Evolutionary conservation across 2,797 vertebrate genomes (phyloP), one percentile per base, ranked within the genome.

Genomic region (Mus minutoides): DNA sequence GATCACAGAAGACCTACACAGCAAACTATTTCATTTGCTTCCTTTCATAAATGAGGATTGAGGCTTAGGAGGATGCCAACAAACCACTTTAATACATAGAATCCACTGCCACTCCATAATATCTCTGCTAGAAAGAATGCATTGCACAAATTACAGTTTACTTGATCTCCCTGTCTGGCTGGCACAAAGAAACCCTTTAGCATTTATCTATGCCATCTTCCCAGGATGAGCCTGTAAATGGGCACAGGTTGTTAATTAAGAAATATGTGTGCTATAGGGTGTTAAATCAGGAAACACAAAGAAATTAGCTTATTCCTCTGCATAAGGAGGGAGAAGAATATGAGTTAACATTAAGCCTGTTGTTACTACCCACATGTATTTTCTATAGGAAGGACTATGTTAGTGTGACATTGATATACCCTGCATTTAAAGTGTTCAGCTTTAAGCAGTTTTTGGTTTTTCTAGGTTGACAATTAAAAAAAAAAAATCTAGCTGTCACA

Each of bases 381-480:
- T 4, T 40, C 49, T 67, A 91, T n/a, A 4, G 73, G 3, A 34
- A 34, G 37, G 8, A 77, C 43, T 88, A 56, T 64, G 13, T 56
- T 79, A 29, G 17, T 58, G 40, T 67, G 49, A 78, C 8, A 60
- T 64, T 19, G 4, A 62, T 49, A 6, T 29, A 71, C 8, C 26
- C 5, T 89, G 2, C 31, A 43, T 95, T 78, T 75, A 5, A 87
- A 46, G n/a, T 67, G 21, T 46, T 93, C 69, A 92, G 3, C 10
- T 84, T 89, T 77, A 69, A 73, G 34, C 4, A 86, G 31, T 52
- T 67, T 91, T 22, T 79, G n/a, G 1, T 89, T 96, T 75, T 93
- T 37, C 73, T 94, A 75, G 40, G 2, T 78, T 88, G 17, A 54
- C 2, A 87, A 46, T 43, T 60, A 54, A 58, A 31, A 49, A 58